These are phyloP conservation scores for Phylloscopus collybita DNA, from an alignment of 2,797 vertebrate genomes.

Conservation along the genomic window DNA sequence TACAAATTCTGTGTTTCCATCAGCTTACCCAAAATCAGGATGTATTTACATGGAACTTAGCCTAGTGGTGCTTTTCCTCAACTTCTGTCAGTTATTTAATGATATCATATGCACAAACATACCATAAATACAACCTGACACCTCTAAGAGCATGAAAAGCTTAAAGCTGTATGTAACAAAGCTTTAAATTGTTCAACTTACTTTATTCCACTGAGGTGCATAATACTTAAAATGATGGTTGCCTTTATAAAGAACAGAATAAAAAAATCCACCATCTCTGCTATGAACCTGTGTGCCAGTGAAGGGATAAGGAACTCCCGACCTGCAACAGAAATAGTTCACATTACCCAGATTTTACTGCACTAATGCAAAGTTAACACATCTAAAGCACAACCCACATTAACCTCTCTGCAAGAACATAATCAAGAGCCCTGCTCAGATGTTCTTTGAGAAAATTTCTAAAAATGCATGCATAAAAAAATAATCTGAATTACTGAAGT, in stretches of 20 bases:
- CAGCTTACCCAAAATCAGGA: background rate
- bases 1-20: background rate
- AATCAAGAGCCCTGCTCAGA: background rate
- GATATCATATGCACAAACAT: background rate
- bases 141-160: background rate
- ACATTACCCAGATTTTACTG: conserved; percentile 4
- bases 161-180: background rate
- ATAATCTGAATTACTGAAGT: background rate
- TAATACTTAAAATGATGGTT: conserved; percentile 91
- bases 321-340: conserved; percentile 76
- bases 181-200: conserved; percentile 78
- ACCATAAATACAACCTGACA: background rate
- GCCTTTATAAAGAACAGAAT: conserved; percentile 96
- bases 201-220: conserved; percentile 96
- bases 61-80: background rate
- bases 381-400: background rate
- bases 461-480: background rate
- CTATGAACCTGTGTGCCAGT: conserved; percentile 90
- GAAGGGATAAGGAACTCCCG: conserved; percentile 92
- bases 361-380: background rate
- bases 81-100: background rate
- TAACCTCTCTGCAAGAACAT: background rate
- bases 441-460: background rate
- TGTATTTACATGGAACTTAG: background rate
- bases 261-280: conserved; percentile 95